Percentiles rank a stretch among this genome's conserved stretches.
Evolutionary conservation across 2,888 invertebrate species (phyloP).

Genomic region (Clivina fossor): DNA sequence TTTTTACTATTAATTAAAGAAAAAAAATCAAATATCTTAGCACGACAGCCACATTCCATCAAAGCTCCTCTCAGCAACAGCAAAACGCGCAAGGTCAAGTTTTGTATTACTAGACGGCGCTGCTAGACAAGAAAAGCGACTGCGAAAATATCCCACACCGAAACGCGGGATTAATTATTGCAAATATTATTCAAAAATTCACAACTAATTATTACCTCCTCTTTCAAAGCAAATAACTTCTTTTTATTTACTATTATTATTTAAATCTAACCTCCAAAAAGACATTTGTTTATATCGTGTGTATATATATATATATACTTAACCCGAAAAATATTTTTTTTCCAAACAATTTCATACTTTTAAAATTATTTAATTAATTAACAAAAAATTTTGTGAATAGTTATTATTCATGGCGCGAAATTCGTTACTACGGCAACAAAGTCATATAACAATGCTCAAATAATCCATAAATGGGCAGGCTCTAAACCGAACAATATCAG

Average conservation of each 20-base stretch:
- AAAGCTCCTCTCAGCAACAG: slow-evolving; percentile 30
- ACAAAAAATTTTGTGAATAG: background rate
- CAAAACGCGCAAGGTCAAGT: slow-evolving; percentile 29
- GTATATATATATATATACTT: no score
- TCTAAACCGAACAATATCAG: no score
- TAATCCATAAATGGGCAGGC: slow-evolving; percentile 17
- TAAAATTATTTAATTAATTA: background rate
- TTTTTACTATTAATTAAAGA: no score
- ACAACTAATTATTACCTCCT: no score
- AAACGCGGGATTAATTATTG: background rate
- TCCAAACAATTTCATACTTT: background rate
- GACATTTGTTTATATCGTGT: no score
- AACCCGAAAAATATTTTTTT: no score
- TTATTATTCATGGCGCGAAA: slow-evolving; percentile 4
- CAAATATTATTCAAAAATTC: background rate
- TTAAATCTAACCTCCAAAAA: background rate
- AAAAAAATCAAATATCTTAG: slow-evolving; percentile 14
- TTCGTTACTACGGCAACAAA: slow-evolving; percentile 1
- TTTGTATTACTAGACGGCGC: slow-evolving; percentile 24
- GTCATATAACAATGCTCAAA: slow-evolving; percentile 6
- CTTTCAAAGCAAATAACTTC: no score
- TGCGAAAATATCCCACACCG: background rate
- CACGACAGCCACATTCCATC: slow-evolving; percentile 19
- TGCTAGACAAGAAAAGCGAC: background rate
- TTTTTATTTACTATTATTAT: background rate